Evolutionary conservation across 1,140 invertebrate species (phyloP).

Genomic region (Leucophenga varia): DNA sequence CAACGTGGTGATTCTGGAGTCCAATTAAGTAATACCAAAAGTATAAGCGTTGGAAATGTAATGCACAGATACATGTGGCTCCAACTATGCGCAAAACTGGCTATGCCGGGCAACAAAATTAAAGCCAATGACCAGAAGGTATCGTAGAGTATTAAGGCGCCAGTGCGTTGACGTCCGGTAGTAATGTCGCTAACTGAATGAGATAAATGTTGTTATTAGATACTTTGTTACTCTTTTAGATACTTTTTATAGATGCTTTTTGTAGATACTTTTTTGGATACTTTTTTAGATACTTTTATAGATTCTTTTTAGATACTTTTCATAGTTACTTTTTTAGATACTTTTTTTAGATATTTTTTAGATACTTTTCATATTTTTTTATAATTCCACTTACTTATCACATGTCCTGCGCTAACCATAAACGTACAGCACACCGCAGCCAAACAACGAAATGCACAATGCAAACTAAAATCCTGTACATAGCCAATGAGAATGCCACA

Average conservation of each 20-base stretch:
- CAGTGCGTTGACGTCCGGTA: constrained; percentile 38
- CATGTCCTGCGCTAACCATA: constrained; percentile 48
- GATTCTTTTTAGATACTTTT: too few species aligned
- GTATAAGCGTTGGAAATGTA: constrained; percentile 41
- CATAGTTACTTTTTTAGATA: too few species aligned
- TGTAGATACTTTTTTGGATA: too few species aligned
- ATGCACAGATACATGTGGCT: constrained; percentile 52
- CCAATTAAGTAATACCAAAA: constrained; percentile 52
- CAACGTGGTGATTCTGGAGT: constrained; percentile 56
- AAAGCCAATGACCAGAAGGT: constrained; percentile 55
- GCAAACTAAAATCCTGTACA: constrained; percentile 47
- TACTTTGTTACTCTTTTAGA: too few species aligned
- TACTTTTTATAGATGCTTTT: too few species aligned
- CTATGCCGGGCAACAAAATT: constrained; percentile 48
- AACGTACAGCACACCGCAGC: constrained; percentile 48
- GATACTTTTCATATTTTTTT: too few species aligned
- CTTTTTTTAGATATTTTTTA: too few species aligned
- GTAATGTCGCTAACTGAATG: constrained; percentile 49
- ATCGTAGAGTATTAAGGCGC: constrained; percentile 49
- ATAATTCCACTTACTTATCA: constrained; percentile 39
- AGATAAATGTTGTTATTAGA: too few species aligned
- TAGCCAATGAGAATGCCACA: constrained; percentile 47
- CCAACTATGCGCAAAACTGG: constrained; percentile 50
- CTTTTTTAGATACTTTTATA: too few species aligned
- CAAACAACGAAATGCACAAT: constrained; percentile 48